phyloP scores from a whole-genome alignment of 1,140 invertebrate species.

The Vanessa atalanta region DNA sequence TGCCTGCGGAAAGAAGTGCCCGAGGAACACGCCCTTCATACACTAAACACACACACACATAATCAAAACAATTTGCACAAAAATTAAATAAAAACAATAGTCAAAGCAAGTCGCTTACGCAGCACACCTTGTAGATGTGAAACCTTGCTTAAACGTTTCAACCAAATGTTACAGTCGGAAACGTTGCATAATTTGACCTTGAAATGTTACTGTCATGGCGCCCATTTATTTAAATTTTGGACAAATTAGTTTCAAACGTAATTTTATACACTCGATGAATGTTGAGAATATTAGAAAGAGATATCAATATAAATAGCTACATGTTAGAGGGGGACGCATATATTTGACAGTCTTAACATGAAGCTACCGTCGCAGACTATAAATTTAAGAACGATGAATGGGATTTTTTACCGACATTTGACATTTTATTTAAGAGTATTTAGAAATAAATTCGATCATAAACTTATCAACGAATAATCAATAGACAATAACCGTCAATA shows the following conservation, averaged over 20 bases:
- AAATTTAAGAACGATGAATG: background rate
- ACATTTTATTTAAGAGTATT: background rate
- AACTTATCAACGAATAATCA: constrained; percentile 13
- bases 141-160: too few relatives aligned
- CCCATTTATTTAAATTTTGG: background rate
- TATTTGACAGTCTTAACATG: background rate
- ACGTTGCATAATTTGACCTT: too few relatives aligned
- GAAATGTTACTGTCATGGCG: too few relatives aligned
- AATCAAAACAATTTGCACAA: background rate
- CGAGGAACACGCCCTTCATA: constrained; percentile 80
- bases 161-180: too few relatives aligned
- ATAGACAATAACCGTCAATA: constrained; percentile 23
- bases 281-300: background rate
- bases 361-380: constrained; percentile 6
- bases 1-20: constrained; percentile 92
- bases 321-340: background rate
- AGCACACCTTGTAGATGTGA: too few relatives aligned
- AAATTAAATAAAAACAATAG: background rate
- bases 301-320: background rate
- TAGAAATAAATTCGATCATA: background rate
- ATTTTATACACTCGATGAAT: background rate
- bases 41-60: constrained; percentile 46
- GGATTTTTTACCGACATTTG: background rate
- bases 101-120: too few relatives aligned
- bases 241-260: background rate